Conservation (phyloP, 1,140 invertebrate genomes). For the Hermetia illucens region DNA sequence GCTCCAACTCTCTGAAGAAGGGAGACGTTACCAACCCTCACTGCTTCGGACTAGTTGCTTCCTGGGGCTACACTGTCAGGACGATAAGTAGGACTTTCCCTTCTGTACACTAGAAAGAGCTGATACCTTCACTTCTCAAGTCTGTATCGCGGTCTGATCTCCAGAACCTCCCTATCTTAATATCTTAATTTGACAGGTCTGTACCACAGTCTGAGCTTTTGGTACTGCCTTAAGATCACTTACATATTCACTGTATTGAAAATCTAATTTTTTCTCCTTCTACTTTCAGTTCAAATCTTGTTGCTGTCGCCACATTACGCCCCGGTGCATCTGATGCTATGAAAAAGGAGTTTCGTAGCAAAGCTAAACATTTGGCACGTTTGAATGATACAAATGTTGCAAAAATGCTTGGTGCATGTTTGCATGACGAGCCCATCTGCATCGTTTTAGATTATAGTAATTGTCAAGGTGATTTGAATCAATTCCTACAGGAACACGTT, state of each 20-base stretch:
- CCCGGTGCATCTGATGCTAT: conserved; percentile 44
- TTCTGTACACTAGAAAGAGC: no score
- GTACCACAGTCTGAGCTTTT: no score
- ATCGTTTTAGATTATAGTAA: conserved; percentile 47
- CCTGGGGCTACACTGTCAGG: no score
- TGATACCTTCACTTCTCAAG: no score
- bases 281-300: conserved; percentile 40
- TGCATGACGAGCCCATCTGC: conserved; percentile 56
- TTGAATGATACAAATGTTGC: conserved; percentile 67
- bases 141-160: no score
- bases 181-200: no score
- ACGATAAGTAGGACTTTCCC: no score
- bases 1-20: no score
- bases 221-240: no score
- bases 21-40: no score
- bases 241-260: conserved; percentile 10
- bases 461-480: conserved; percentile 54
- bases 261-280: neutral
- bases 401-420: conserved; percentile 60
- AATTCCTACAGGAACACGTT: conserved; percentile 61
- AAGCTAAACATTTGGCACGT: conserved; percentile 56
- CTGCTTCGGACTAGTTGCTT: no score
- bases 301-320: conserved; percentile 59
- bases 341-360: conserved; percentile 46
- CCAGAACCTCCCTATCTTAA: no score